phyloP scores from a whole-genome alignment of 2,113 vertebrate genomes.

The Phodopus roborovskii region DNA sequence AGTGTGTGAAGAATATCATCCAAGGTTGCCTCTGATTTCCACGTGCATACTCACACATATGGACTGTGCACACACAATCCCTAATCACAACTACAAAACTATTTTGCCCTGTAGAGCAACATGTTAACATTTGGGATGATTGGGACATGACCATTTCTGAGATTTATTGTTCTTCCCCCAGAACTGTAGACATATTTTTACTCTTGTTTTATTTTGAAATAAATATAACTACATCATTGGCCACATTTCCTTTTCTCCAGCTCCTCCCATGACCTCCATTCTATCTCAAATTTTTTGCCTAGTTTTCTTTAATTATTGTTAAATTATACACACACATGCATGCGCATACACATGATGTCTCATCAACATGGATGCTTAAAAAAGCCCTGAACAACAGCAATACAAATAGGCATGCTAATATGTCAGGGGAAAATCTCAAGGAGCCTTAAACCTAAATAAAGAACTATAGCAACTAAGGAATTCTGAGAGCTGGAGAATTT shows the following conservation, averaged over 20 bases:
- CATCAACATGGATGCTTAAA: background rate
- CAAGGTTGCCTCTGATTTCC: background rate
- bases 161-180: background rate
- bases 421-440: background rate
- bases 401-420: background rate
- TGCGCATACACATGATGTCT: background rate
- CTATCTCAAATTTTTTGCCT: background rate
- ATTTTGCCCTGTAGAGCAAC: background rate
- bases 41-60: background rate
- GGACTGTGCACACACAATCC: background rate
- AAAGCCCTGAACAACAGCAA: background rate
- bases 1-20: background rate
- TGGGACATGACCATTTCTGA: background rate
- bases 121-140: background rate
- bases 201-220: background rate
- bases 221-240: background rate
- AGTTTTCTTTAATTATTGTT: background rate
- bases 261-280: background rate
- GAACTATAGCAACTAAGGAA: background rate
- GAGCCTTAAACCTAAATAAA: background rate
- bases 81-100: background rate
- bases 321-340: background rate
- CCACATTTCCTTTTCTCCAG: background rate
- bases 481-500: background rate
- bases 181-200: background rate